These are phyloP conservation scores for Hypsibius dujardini DNA, from an alignment of 1,140 invertebrate genomes.

Conservation along the genomic window DNA sequence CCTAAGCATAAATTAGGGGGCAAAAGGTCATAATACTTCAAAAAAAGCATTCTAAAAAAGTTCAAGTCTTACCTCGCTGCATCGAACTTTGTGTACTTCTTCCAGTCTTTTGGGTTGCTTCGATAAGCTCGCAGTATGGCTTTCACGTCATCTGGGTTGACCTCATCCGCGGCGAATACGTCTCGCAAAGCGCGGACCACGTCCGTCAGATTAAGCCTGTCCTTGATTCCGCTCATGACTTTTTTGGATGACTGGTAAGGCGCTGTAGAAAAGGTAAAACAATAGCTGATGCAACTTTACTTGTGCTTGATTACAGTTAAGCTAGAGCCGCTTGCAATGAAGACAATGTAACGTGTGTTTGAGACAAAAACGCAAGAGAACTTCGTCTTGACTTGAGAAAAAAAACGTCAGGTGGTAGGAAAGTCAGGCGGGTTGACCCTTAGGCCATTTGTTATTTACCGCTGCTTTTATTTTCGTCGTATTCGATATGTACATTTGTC, in stretches of 20 bases:
- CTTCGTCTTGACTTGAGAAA: too few species aligned
- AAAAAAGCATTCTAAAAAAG: slow-evolving; percentile 17
- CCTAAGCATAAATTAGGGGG: slow-evolving; percentile 35
- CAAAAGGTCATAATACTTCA: slow-evolving; percentile 19
- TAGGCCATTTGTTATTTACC: too few species aligned
- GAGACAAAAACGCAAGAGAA: too few species aligned
- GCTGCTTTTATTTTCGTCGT: too few species aligned
- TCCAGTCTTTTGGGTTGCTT: slow-evolving; percentile 74
- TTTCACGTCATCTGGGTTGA: slow-evolving; percentile 72
- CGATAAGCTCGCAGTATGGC: slow-evolving; percentile 65
- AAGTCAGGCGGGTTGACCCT: too few species aligned
- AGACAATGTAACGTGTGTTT: too few species aligned
- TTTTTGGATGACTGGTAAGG: not conserved
- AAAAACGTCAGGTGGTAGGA: too few species aligned
- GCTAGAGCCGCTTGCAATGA: not conserved
- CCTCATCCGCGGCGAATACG: slow-evolving; percentile 54
- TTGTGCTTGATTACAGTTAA: not conserved
- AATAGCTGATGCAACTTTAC: not conserved
- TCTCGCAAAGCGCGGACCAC: slow-evolving; percentile 51
- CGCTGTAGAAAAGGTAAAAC: not conserved
- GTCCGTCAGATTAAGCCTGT: slow-evolving; percentile 40
- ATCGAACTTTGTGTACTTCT: slow-evolving; percentile 83
- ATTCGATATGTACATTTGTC: too few species aligned
- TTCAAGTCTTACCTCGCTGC: slow-evolving; percentile 52
- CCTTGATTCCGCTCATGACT: not conserved